Base-by-base conservation (phyloP, 1,140 invertebrate species). In the Lanistes nyassanus region DNA sequence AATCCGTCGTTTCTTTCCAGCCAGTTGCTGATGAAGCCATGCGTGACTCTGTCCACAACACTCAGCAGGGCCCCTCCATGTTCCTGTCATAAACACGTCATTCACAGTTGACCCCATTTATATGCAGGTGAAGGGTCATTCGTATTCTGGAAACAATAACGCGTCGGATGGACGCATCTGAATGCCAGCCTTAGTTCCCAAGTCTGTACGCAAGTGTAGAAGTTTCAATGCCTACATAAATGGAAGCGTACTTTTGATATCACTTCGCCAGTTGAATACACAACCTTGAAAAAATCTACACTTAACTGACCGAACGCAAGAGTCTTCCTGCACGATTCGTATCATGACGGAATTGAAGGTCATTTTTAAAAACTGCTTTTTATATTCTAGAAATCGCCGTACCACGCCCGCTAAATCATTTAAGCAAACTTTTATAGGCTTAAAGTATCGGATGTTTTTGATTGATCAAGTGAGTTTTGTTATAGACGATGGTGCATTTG, bases 1-100 rank as follows among this genome's bases (percentile, higher is more conserved):
- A 72, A 72, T 9, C 55, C 55, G 36, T 72, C 70, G 36, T 72
- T 60, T n/a, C 36, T 60, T 13, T 72, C 70, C 70, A 72, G 56
- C 70, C 70, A 72, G 55, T 58, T 72, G n/a, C 42, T 72, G 31
- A 72, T 16, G 56, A 60, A 72, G 21, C 26, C 26, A 34, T 72
- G 70, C 23, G 37, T 60, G 11, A 23, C 9, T 6, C 34, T 26
- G 56, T 72, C 70, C 29, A 42, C 23, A 34, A 72, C 56, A 42
- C 70, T 72, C 34, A 62, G 31, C 37, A 72, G 26, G 1, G 53
- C 55, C 0, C 55, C 36, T 39, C 70, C 70, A 19, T 72, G 70
- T 19, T 62, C 55, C 70, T 72, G 70, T 39, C 3, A 60, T 19
- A 21, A 9, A 51, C 21, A 11, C 13, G 51, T 26, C 34, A 47